Percentiles rank a stretch among this genome's conserved stretches.
Evolutionary conservation across 2,797 vertebrate genomes (phyloP).

Genomic region (Crax fasciolata): DNA sequence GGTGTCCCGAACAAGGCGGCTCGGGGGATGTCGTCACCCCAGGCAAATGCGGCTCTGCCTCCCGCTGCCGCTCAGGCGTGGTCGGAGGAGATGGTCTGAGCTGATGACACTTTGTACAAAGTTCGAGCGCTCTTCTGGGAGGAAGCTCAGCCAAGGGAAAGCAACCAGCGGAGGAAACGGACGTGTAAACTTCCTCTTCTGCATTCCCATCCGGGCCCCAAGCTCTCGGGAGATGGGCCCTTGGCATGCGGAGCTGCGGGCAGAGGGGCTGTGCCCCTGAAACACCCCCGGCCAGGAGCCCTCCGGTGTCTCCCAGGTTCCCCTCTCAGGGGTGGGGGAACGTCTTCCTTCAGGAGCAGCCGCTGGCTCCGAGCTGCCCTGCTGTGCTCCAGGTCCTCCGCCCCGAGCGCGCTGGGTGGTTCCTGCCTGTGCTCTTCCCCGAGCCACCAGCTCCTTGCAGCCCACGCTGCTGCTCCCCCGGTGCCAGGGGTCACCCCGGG

Average conservation of each 20-base stretch:
- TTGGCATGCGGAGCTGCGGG: background rate
- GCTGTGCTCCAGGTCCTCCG: background rate
- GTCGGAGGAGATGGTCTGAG: background rate
- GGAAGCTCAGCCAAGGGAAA: background rate
- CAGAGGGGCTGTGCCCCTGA: background rate
- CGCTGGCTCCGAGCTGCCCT: background rate
- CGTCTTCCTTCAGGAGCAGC: background rate
- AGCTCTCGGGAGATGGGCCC: background rate
- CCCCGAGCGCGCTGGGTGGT: background rate
- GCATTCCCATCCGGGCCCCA: rapidly evolving
- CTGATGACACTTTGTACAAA: background rate
- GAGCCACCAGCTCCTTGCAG: rapidly evolving
- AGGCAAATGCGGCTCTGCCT: background rate
- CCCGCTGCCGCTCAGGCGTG: background rate
- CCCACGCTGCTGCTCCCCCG: rapidly evolving
- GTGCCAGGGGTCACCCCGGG: background rate
- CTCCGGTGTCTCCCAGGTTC: background rate
- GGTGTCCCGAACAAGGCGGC: background rate
- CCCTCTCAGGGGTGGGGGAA: no score
- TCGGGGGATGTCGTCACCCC: background rate
- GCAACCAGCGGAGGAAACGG: background rate
- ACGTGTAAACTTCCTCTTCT: background rate
- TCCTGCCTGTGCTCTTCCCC: background rate
- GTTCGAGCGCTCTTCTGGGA: conserved; percentile 17
- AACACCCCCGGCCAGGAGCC: rapidly evolving